Base-by-base conservation (phyloP, 2,113 vertebrate species). In the Charina bottae region DNA sequence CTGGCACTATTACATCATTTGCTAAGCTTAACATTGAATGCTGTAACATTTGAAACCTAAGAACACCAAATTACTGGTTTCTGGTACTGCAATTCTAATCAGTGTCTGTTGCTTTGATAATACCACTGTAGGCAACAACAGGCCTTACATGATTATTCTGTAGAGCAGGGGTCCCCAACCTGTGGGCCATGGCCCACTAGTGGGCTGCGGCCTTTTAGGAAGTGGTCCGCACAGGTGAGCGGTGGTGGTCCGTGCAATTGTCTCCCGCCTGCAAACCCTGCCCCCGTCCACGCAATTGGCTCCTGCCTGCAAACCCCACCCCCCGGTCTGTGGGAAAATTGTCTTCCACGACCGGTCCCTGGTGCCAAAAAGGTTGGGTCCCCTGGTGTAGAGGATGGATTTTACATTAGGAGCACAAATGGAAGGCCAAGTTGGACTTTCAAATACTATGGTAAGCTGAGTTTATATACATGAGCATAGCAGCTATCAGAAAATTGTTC, bases 1-100 rank as follows among this genome's bases (percentile, higher is more conserved):
- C 92, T 93, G 90, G 59, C 93, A 96, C 94, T 85, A 87, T 96
- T 96, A 95, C 95, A 93, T 97, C 93, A 96, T 89, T 95, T 96
- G 93, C 83, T 33, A 90, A 89, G 92, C 90, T 93, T 95, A 93
- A 95, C 94, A 12, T 93, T 93, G 95, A 96, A 95, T 92, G 60
- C 12, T 46, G 8, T 94, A 91, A 85, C 88, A 89, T 90, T 83
- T n/a, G 53, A 68, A 91, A 84, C 37, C 87, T 89, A 85, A 49
- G 78, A 93, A 92, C 83, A 94, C 91, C 88, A 53, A 94, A 94
- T 96, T 94, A 94, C 72, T 92, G 93, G 88, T 90, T 96, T 94
- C 88, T 88, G 89, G 90, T 60, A 92, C 90, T 84, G 55, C 53
- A 68, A 93, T 90, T 58, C 78, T 93, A 59, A 94, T 93, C 56